phyloP scores from a whole-genome alignment of 2,113 vertebrate genomes.

The Sakesphorus luctuosus region DNA sequence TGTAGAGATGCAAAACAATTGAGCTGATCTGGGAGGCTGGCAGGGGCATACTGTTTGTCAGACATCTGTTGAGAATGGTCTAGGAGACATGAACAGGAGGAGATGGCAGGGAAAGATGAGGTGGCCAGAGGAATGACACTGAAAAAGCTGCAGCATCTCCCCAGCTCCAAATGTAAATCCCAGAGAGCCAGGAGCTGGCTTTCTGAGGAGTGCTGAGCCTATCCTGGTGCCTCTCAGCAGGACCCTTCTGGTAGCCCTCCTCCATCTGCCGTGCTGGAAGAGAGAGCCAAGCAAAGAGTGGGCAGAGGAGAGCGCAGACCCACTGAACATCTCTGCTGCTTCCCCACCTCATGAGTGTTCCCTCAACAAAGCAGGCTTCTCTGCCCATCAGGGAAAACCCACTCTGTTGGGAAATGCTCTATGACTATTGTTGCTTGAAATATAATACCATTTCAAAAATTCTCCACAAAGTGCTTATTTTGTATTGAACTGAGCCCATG shows the following conservation, averaged over 20 bases:
- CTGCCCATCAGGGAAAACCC: background rate
- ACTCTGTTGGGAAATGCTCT: background rate
- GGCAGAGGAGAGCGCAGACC: background rate
- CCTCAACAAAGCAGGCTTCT: background rate
- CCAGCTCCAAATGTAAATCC: background rate
- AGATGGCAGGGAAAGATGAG: background rate
- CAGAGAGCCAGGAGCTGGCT: background rate
- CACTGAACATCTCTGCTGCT: background rate
- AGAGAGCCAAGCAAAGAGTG: background rate
- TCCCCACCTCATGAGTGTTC: background rate
- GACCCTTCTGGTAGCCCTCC: background rate
- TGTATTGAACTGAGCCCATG: background rate
- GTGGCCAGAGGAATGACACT: background rate
- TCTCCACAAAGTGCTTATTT: background rate
- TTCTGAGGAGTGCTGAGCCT: background rate
- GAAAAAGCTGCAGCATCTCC: background rate
- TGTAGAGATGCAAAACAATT: background rate
- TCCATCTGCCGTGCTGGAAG: background rate
- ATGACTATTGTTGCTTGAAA: background rate
- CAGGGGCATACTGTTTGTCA: background rate
- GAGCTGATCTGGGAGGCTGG: background rate
- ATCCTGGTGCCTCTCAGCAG: background rate
- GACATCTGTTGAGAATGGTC: background rate
- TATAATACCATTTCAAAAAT: background rate
- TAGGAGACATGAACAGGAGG: background rate